Conservation (phyloP, 2,888 invertebrate species). For the Mesorhabditis sp. region DNA sequence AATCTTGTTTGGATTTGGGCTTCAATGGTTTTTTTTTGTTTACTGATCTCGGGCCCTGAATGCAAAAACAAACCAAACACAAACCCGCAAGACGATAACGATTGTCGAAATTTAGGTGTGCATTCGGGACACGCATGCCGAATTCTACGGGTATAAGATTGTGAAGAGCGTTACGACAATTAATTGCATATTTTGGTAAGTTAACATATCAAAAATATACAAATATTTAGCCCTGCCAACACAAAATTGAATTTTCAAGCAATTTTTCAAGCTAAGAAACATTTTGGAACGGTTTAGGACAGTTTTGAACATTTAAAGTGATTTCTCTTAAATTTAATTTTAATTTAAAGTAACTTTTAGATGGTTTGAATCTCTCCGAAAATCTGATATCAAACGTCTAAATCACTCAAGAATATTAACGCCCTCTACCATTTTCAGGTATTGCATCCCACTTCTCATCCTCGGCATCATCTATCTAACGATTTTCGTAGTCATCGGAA, state of each 20-base stretch:
- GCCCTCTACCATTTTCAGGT: constrained; percentile 40
- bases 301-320: background rate
- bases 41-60: no score
- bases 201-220: background rate
- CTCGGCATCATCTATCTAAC: constrained; percentile 59
- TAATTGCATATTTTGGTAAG: constrained; percentile 51
- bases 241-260: background rate
- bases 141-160: constrained; percentile 40
- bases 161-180: constrained; percentile 47
- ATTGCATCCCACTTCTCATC: constrained; percentile 57
- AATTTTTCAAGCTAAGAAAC: background rate
- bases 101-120: constrained; percentile 33
- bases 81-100: no score
- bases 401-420: no score
- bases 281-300: background rate
- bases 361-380: background rate
- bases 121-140: constrained; percentile 35
- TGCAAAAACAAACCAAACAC: no score
- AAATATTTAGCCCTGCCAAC: background rate
- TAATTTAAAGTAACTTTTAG: background rate
- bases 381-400: background rate
- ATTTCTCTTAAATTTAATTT: background rate
- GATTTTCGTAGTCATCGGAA: constrained; percentile 57
- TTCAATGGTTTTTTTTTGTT: no score
- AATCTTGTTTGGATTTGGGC: no score